Evolutionary conservation across 2,888 invertebrate genomes (phyloP).

Genomic region (Rutpela maculata): DNA sequence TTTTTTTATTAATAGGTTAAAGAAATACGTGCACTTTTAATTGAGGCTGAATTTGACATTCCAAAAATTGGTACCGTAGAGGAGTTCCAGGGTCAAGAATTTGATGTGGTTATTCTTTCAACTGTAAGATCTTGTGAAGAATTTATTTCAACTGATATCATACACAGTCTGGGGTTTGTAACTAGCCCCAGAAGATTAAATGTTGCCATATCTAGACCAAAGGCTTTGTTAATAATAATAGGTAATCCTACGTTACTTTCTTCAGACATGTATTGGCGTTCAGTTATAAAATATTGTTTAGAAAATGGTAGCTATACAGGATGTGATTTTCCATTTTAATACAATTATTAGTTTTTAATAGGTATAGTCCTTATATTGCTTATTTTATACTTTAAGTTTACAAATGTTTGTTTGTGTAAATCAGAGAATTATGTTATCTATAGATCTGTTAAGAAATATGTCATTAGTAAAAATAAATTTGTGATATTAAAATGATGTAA

Average conservation of each 20-base stretch:
- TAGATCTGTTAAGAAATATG: no score
- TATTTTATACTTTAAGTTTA: no score
- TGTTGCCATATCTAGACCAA: constrained; percentile 91
- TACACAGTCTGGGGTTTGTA: constrained; percentile 83
- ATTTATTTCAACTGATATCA: constrained; percentile 73
- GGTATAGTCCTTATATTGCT: not conserved
- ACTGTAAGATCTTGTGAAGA: constrained; percentile 78
- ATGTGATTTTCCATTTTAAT: constrained; percentile 74
- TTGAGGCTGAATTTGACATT: constrained; percentile 74
- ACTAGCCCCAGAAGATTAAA: constrained; percentile 88
- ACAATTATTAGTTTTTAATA: not conserved
- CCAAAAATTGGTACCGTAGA: constrained; percentile 89
- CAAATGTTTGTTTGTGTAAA: no score
- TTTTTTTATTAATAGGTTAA: constrained; percentile 75
- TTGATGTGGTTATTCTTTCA: constrained; percentile 83
- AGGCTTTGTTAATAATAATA: constrained; percentile 85
- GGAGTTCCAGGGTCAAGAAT: constrained; percentile 91
- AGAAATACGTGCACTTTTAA: constrained; percentile 78
- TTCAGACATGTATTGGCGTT: constrained; percentile 82
- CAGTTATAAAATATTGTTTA: constrained; percentile 79
- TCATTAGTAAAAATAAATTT: no score
- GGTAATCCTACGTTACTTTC: constrained; percentile 87
- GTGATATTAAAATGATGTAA: no score
- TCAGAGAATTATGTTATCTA: no score
- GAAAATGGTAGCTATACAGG: constrained; percentile 82